Evolutionary conservation across 2,888 invertebrate genomes (phyloP), one percentile per base, ranked within the genome.

Genomic region (Ditylenchus weischeri): DNA sequence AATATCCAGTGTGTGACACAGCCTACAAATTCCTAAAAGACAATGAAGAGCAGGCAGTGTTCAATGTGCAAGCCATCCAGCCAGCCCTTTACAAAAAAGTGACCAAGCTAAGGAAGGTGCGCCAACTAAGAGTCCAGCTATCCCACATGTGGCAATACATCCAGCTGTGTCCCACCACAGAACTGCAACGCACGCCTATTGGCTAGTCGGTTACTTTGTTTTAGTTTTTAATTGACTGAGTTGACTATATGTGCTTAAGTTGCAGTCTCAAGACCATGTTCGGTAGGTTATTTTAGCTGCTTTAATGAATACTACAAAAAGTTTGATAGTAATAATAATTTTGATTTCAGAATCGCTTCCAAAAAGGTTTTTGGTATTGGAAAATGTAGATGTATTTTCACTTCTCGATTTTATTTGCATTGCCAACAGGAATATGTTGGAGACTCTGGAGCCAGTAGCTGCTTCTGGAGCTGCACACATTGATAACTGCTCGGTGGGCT

Each of bases 1-100:
- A 89, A 80, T 90, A 89, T 85, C 88, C 88, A n/a, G 91, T 92
- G 15, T 90, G 90, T 15, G 89, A 89, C 77, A 91, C 91, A 84
- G 89, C 91, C 0, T 88, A 88, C 78, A 88, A 89, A 72, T 85
- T 91, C 54, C 84, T 92, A 72, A 89, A 89, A 76, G 89, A 89
- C 84, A 90, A 91, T 87, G 87, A 87, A 79, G 85, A 86, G 13
- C 91, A 91, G 84, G 91, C 91, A 0, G 84, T 91, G 64, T 91
- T 91, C 83, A 88, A 89, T 82, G 86, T 91, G 65, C 87, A 49
- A 15, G 71, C 68, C 76, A 84, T 91, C 35, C 90, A 90, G 85
- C 87, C 88, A 29, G 84, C 85, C 61, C 85, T 91, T 50, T 89
- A 89, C 77, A 86, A 87, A 64, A 87, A 88, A 78, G 88, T 88